Conservation (phyloP, 2,888 invertebrate genomes). For the Drosophila vallismaia region DNA sequence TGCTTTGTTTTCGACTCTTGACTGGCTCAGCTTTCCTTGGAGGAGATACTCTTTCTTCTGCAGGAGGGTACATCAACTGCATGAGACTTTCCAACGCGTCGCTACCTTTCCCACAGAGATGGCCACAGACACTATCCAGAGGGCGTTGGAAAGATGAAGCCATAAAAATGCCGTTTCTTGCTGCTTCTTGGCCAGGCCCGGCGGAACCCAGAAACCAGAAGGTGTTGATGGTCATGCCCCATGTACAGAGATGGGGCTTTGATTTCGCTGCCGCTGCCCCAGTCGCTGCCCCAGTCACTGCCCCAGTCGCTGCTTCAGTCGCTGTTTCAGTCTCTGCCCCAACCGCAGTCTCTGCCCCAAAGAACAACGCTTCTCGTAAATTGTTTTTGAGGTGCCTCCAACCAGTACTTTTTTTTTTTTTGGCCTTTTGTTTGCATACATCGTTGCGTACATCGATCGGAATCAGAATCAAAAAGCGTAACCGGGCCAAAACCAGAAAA, state of each 20-base stretch:
- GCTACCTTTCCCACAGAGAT: constrained; percentile 9
- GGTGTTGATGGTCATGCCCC: constrained; percentile 70
- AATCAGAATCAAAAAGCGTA: constrained; percentile 82
- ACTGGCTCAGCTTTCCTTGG: constrained; percentile 1
- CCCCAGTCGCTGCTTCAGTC: no score
- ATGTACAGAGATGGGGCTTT: constrained; percentile 55
- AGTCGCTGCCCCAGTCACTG: no score
- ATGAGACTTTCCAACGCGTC: constrained; percentile 13
- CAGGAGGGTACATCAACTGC: constrained; percentile 14
- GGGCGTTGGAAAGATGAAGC: constrained; percentile 59
- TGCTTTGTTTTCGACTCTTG: no score
- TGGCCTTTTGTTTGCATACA: constrained; percentile 22
- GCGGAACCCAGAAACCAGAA: constrained; percentile 31
- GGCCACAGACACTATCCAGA: constrained; percentile 4
- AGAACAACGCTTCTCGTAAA: constrained; percentile 67
- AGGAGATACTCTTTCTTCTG: not conserved
- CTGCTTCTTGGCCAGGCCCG: constrained; percentile 51
- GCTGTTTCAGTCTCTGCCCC: no score
- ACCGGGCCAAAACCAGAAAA: constrained; percentile 69
- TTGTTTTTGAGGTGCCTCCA: constrained; percentile 42
- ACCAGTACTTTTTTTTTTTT: constrained; percentile 43
- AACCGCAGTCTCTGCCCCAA: constrained; percentile 9
- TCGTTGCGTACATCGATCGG: constrained; percentile 64
- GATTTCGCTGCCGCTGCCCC: constrained; percentile 46
- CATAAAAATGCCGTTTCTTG: constrained; percentile 71